Evolutionary conservation across 2,888 invertebrate species (phyloP), one percentile per base, ranked within the genome.

Genomic region (Agrotis puta): DNA sequence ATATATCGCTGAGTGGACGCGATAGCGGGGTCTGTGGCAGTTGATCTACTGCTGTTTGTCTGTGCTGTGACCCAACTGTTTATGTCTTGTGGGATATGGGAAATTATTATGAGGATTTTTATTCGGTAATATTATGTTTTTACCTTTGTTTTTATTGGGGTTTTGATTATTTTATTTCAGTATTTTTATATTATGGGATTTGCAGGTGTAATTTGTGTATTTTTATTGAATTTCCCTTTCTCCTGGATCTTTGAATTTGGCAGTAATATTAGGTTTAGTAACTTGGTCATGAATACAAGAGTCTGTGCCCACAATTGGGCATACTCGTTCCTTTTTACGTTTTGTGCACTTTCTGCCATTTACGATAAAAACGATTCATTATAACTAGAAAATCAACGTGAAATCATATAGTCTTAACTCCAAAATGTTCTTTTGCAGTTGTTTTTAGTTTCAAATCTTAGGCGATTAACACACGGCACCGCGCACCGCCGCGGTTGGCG

Each of bases 1-100:
- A 65, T 13, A 54, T 56, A 50, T 43, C 54, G 78, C 78, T 73
- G 85, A 77, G 39, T 64, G 33, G 50, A 47, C 47, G 59, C 61
- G 51, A 74, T 64, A 45, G 54, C 70, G 51, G 14, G 16, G 56
- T 61, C 56, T 33, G 71, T 67, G 22, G 54, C 47, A 57, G 50
- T 79, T 73, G 75, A 77, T 82, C 64, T 73, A 71, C 73, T 68
- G 68, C 5, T 54, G 62, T 72, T 50, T 59, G 57, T 43, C 54
- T 68, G 56, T 51, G 39, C 66, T 64, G 54, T 70, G 74, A 22
- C 22, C 7, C 43, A 24, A 64, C 24, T 70, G 58, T 68, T 74
- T 76, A 70, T 72, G 45, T 54, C 39, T 58, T 69, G 22, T 54
- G 39, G 33, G 33, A 47, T 11, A 57, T 67, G 33, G 22, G 18